These are phyloP conservation scores for Bradypodion pumilum DNA, from an alignment of 2,797 vertebrate genomes.

Conservation along the genomic window DNA sequence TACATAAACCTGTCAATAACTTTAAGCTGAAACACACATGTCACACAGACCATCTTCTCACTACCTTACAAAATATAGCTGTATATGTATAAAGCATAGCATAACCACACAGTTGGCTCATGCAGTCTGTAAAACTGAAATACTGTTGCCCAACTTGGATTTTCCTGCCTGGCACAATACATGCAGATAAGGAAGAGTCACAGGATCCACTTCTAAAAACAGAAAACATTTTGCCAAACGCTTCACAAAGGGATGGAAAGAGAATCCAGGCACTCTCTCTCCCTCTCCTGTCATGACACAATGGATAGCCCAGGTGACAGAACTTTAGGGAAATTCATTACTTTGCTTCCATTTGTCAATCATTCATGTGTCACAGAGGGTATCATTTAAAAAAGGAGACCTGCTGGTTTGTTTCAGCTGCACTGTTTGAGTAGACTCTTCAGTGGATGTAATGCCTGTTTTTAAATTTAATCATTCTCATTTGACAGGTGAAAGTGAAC, in stretches of 20 bases:
- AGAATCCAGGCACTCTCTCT: not conserved
- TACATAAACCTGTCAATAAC: constrained; percentile 7
- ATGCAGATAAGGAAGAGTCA: not conserved
- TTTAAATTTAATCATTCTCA: constrained; percentile 14
- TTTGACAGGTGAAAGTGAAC: constrained; percentile 26
- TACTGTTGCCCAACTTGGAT: not conserved
- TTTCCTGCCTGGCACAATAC: not conserved
- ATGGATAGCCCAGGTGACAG: constrained; percentile 23
- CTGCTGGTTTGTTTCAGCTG: constrained; percentile 5
- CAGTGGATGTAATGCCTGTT: not conserved
- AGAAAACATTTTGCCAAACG: not conserved
- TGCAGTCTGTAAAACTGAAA: not conserved
- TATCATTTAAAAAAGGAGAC: constrained; percentile 6
- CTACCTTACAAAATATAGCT: not conserved
- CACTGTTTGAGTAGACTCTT: constrained; percentile 16
- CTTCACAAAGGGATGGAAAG: not conserved
- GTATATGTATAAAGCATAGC: not conserved
- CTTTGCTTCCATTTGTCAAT: not conserved
- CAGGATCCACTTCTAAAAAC: not conserved
- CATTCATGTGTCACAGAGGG: constrained; percentile 11
- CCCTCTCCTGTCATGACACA: not conserved
- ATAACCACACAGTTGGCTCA: not conserved
- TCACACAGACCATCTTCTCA: not conserved
- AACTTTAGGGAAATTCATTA: not conserved
- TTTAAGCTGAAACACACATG: not conserved